Evolutionary conservation across 2,888 invertebrate genomes (phyloP).

Genomic region (Nephrocerus scutellatus): DNA sequence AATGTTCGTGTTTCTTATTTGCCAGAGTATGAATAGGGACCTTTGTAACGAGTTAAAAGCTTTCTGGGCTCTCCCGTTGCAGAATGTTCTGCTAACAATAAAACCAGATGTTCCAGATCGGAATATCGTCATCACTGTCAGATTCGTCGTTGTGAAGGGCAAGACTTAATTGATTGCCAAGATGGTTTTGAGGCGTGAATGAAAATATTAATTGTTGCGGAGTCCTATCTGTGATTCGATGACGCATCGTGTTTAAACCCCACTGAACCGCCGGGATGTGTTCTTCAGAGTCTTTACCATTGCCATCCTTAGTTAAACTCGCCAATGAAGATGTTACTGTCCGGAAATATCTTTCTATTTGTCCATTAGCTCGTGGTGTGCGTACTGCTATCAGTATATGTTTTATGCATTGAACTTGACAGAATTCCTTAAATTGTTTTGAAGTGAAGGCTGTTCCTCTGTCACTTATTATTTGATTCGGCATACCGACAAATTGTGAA

Average conservation of each 20-base stretch:
- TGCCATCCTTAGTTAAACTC: constrained; percentile 6
- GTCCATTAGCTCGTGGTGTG: constrained; percentile 19
- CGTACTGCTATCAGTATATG: constrained; percentile 16
- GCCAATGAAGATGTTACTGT: constrained; percentile 10
- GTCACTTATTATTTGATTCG: constrained; percentile 14
- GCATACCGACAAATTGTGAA: constrained; percentile 13
- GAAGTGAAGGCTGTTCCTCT: constrained; percentile 15
- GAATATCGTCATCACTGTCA: constrained; percentile 7
- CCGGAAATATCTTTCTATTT: constrained; percentile 15
- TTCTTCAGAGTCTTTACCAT: constrained; percentile 19
- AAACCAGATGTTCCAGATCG: constrained; percentile 9
- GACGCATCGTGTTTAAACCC: constrained; percentile 16
- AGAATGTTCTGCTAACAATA: constrained; percentile 8
- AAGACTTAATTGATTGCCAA: constrained; percentile 15
- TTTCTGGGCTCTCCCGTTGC: constrained; percentile 8
- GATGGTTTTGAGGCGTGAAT: constrained; percentile 11
- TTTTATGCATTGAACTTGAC: constrained; percentile 10
- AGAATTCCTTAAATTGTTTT: constrained; percentile 11
- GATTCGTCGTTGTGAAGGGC: constrained; percentile 6
- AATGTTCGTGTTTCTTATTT: too few relatives aligned
- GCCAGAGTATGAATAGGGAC: too few relatives aligned
- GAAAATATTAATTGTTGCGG: constrained; percentile 15
- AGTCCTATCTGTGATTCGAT: constrained; percentile 11
- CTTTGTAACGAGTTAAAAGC: constrained; percentile 8
- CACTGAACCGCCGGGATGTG: constrained; percentile 15